Evolutionary conservation across 2,888 invertebrate species (phyloP).

Genomic region (Ganaspis brasiliensis): DNA sequence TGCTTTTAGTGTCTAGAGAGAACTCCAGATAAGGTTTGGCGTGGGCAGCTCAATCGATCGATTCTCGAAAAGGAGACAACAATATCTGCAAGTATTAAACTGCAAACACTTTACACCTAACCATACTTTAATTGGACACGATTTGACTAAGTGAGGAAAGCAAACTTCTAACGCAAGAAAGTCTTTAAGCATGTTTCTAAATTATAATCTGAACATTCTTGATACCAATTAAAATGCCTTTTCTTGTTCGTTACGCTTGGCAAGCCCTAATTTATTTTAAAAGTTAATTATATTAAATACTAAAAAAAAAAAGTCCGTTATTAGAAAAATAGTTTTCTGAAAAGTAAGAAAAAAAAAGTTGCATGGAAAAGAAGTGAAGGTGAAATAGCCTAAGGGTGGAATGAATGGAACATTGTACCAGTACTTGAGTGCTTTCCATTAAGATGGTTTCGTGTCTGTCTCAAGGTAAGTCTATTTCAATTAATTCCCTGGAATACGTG

Average conservation of each 20-base stretch:
- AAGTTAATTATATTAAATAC: background rate
- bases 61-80: slow-evolving; percentile 56
- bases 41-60: slow-evolving; percentile 54
- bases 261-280: background rate
- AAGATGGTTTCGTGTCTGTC: slow-evolving; percentile 30
- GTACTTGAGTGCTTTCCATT: slow-evolving; percentile 29
- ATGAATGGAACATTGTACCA: slow-evolving; percentile 34
- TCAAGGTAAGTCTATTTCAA: slow-evolving; percentile 42
- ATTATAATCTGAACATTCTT: background rate
- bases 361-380: slow-evolving; percentile 20
- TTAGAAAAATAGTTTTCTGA: slow-evolving; percentile 8
- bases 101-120: slow-evolving; percentile 17
- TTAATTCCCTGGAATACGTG: slow-evolving; percentile 33
- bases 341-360: background rate
- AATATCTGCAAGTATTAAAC: slow-evolving; percentile 27
- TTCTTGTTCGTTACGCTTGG: background rate
- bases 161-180: slow-evolving; percentile 8
- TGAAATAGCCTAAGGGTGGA: slow-evolving; percentile 32
- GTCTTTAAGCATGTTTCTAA: slow-evolving; percentile 1
- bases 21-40: slow-evolving; percentile 59
- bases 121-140: slow-evolving; percentile 23
- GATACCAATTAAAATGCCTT: slow-evolving; percentile 13
- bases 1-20: slow-evolving; percentile 65
- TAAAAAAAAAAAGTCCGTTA: background rate
- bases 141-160: slow-evolving; percentile 1